These are phyloP conservation scores for Psylliodes chrysocephalus DNA, from an alignment of 2,888 invertebrate species.

Conservation along the genomic window DNA sequence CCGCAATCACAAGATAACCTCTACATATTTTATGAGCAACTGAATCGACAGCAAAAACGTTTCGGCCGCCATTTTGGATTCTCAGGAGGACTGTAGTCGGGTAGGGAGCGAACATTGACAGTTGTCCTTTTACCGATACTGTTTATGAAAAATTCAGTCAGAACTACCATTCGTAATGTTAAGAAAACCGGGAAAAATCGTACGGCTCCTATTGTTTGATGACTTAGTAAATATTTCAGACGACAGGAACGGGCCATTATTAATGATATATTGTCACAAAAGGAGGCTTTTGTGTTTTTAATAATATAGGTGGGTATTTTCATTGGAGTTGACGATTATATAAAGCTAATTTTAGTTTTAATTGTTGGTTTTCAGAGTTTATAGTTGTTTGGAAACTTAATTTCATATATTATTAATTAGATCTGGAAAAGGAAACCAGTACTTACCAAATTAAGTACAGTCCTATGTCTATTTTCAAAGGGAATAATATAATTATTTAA, in stretches of 20 bases:
- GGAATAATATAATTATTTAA: too few relatives aligned
- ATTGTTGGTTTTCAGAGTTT: too few relatives aligned
- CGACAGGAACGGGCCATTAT: background rate
- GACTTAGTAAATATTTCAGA: background rate
- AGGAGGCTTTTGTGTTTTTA: background rate
- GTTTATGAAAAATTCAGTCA: background rate
- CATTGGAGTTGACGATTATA: background rate
- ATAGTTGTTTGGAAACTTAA: too few relatives aligned
- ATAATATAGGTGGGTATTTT: background rate
- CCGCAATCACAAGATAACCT: slow-evolving; percentile 23
- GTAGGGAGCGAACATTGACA: slow-evolving; percentile 16
- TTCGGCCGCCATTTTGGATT: slow-evolving; percentile 45
- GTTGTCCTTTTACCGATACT: slow-evolving; percentile 8
- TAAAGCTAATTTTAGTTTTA: background rate
- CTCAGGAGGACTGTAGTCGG: slow-evolving; percentile 48
- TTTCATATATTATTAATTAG: too few relatives aligned
- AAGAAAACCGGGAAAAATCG: background rate
- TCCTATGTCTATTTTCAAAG: too few relatives aligned
- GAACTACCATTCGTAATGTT: background rate
- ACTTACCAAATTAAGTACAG: too few relatives aligned
- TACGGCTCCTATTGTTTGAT: background rate
- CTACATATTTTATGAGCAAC: slow-evolving; percentile 58
- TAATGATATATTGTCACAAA: background rate
- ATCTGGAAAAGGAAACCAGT: too few relatives aligned
- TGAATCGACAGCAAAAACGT: slow-evolving; percentile 55